A percentile compares a stretch with the other conserved stretches of the same genome.
phyloP scores from a whole-genome alignment of 2,113 vertebrate genomes.

The Paramormyrops kingsleyae region DNA sequence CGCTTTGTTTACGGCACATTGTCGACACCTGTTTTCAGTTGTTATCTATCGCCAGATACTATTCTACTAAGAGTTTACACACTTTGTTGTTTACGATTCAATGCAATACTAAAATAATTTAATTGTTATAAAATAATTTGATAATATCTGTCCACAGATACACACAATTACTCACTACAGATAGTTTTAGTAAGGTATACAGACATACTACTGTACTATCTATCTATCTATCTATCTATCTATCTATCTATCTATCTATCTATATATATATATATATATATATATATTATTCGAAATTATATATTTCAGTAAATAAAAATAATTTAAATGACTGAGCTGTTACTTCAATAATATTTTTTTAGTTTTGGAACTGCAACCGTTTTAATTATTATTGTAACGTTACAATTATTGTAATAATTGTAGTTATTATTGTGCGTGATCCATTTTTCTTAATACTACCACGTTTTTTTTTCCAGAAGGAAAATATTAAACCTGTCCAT shows the following conservation, averaged over 20 bases:
- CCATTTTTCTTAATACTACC: background rate
- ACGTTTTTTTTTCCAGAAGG: background rate
- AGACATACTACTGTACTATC: background rate
- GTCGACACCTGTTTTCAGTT: slow-evolving; percentile 37
- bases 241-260: too few species aligned
- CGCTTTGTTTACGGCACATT: slow-evolving; percentile 13
- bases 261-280: background rate
- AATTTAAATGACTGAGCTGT: background rate
- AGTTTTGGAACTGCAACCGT: background rate
- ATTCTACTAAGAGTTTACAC: slow-evolving; percentile 19
- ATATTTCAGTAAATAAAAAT: background rate
- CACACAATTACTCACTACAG: background rate
- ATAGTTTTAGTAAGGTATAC: background rate
- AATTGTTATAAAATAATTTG: background rate
- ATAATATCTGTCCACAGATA: slow-evolving; percentile 6
- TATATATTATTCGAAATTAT: background rate
- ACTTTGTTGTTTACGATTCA: slow-evolving; percentile 9
- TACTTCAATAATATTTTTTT: background rate
- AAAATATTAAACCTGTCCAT: background rate
- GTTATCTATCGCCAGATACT: slow-evolving; percentile 22
- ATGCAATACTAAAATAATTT: slow-evolving; percentile 6
- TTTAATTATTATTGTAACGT: background rate
- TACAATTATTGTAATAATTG: background rate
- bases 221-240: too few species aligned
- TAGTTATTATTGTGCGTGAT: background rate